These are phyloP conservation scores for Hylomyscus alleni DNA, from an alignment of 2,797 vertebrate species.

Conservation along the genomic window DNA sequence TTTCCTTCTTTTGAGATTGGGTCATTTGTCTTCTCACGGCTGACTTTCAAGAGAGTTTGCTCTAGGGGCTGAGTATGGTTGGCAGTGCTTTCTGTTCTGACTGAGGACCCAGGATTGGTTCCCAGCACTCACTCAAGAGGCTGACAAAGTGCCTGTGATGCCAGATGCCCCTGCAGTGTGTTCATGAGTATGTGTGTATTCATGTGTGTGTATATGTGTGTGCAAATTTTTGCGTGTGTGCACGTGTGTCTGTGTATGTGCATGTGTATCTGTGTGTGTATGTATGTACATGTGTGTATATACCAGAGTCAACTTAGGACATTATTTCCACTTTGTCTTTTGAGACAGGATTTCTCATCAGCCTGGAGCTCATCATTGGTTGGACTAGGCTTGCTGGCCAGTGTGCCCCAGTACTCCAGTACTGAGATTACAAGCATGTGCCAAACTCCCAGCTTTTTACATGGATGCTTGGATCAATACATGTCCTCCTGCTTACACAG, in stretches of 20 bases:
- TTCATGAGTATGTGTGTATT: not conserved
- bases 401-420: not conserved
- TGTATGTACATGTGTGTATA: not conserved
- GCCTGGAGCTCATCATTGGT: not conserved
- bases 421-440: not conserved
- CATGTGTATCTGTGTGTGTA: not conserved
- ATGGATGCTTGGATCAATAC: not conserved
- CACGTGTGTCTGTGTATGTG: not conserved
- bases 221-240: not conserved
- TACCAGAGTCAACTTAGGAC: not conserved
- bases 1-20: not conserved
- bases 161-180: not conserved
- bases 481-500: too few relatives aligned
- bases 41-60: not conserved
- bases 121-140: not conserved
- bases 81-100: too few relatives aligned
- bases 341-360: not conserved
- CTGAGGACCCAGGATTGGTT: not conserved
- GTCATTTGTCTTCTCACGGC: not conserved
- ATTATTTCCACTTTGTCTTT: not conserved
- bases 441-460: not conserved
- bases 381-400: not conserved
- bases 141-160: not conserved
- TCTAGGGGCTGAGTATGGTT: not conserved
- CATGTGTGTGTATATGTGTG: not conserved